Evolutionary conservation across 2,113 vertebrate species (phyloP).

Genomic region (Propithecus coquereli): DNA sequence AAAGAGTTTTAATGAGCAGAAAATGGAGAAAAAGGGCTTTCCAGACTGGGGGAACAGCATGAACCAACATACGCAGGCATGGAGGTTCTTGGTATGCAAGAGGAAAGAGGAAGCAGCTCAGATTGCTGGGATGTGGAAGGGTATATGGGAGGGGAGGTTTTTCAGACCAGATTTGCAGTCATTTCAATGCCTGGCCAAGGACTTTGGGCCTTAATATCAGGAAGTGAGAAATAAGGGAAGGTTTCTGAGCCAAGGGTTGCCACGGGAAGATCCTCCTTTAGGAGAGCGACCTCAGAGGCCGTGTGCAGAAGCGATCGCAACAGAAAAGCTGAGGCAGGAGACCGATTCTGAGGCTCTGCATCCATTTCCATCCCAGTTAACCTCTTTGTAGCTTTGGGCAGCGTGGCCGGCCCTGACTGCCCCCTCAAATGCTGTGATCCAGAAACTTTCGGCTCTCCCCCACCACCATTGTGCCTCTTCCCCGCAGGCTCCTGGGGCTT

Average conservation of each 20-base stretch:
- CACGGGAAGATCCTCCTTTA: not conserved
- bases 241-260: not conserved
- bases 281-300: not conserved
- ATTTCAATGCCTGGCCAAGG: not conserved
- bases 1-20: not conserved
- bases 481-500: not conserved
- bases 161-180: not conserved
- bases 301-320: not conserved
- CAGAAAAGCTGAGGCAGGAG: not conserved
- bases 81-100: not conserved
- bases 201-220: not conserved
- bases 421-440: not conserved
- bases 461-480: not conserved
- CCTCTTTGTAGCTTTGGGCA: not conserved
- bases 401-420: fast-evolving
- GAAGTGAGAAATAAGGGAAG: not conserved
- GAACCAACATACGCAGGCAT: not conserved
- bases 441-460: not conserved
- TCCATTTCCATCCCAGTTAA: not conserved
- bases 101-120: not conserved
- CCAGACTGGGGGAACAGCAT: not conserved
- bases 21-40: not conserved
- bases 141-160: not conserved
- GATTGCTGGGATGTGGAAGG: not conserved
- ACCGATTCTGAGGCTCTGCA: not conserved